Evolutionary conservation across 2,888 invertebrate genomes (phyloP).

Genomic region (Ormia ochracea): DNA sequence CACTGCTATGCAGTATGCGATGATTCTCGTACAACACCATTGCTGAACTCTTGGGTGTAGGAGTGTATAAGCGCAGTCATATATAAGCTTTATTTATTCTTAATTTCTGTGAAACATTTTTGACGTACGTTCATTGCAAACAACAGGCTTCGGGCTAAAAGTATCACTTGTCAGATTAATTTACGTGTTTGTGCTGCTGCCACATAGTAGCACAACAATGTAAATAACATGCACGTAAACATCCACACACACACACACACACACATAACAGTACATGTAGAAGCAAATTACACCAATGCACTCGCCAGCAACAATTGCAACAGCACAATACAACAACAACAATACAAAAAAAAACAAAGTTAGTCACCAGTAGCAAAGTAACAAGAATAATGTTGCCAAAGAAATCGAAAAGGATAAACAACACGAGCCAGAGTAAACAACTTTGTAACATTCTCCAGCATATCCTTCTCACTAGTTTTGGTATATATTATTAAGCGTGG

Average conservation of each 20-base stretch:
- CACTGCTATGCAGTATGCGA: too few species aligned
- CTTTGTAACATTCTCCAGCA: neutral
- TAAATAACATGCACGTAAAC: constrained; percentile 25
- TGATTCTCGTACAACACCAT: constrained; percentile 7
- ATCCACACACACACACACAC: neutral
- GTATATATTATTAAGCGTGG: neutral
- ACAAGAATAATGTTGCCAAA: constrained; percentile 52
- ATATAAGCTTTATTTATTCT: constrained; percentile 32
- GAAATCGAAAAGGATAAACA: constrained; percentile 52
- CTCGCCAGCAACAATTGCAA: constrained; percentile 3
- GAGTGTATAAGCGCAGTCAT: constrained; percentile 7
- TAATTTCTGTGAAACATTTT: constrained; percentile 28
- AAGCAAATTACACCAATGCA: too few species aligned
- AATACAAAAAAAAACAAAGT: constrained; percentile 6
- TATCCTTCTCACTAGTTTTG: neutral
- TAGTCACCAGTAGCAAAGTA: constrained; percentile 20
- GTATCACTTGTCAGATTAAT: constrained; percentile 77
- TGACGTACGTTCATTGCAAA: constrained; percentile 56
- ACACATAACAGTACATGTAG: neutral
- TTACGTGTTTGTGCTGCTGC: constrained; percentile 75
- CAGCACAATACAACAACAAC: too few species aligned
- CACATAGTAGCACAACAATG: constrained; percentile 63
- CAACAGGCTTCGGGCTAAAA: constrained; percentile 71
- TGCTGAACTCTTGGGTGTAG: constrained; percentile 15
- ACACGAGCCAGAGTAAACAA: neutral